A percentile compares a stretch with the other conserved stretches of the same genome.
These are phyloP conservation scores for Crocodylus rhombifer DNA, from an alignment of 2,797 vertebrate species.

Conservation along the genomic window DNA sequence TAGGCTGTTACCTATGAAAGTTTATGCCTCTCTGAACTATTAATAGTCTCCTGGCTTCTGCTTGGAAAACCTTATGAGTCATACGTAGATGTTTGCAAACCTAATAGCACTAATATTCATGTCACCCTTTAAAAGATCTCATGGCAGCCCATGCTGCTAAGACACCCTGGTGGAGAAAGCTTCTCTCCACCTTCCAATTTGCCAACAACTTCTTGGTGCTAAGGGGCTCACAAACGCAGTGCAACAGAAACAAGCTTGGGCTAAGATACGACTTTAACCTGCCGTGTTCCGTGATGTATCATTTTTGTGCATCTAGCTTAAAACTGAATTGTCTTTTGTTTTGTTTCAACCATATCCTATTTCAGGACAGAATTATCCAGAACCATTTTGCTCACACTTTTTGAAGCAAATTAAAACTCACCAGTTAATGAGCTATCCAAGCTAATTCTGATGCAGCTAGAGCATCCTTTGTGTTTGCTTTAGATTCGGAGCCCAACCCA, in stretches of 20 bases:
- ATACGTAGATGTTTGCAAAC: too few relatives aligned
- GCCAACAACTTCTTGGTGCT: background rate
- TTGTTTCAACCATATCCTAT: background rate
- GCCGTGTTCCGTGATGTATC: rapidly evolving
- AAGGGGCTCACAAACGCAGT: background rate
- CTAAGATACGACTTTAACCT: background rate
- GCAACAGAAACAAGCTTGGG: background rate
- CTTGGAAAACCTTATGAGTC: too few relatives aligned
- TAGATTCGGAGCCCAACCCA: background rate
- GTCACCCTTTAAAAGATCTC: too few relatives aligned
- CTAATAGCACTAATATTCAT: too few relatives aligned
- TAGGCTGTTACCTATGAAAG: too few relatives aligned
- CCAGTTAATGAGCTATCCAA: background rate
- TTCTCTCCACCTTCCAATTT: background rate
- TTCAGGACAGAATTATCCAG: background rate
- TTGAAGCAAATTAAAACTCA: background rate
- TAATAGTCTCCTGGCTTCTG: too few relatives aligned
- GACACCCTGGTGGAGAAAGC: too few relatives aligned
- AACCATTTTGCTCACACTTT: background rate
- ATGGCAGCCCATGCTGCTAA: too few relatives aligned
- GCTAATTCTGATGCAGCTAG: background rate
- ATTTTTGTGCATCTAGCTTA: background rate
- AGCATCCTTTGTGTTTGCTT: background rate
- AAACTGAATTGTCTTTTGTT: background rate
- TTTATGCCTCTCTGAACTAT: too few relatives aligned